Evolutionary conservation across 2,888 invertebrate species (phyloP), one percentile per base, ranked within the genome.

Genomic region (Sinohyriopsis cumingii): DNA sequence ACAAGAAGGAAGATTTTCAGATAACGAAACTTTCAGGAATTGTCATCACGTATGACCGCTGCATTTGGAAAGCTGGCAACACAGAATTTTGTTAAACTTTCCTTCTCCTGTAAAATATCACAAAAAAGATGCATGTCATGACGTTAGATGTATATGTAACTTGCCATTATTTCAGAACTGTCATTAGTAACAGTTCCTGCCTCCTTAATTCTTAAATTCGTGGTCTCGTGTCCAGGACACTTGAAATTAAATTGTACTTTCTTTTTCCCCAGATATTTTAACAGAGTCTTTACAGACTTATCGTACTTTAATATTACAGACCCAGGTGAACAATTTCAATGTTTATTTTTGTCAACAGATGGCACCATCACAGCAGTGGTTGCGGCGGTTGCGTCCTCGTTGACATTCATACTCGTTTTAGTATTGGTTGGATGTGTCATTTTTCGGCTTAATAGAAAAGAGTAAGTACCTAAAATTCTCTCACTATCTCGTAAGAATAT

Each of bases 351-450:
- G 0, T 45, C 45, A 15, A 45, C 74, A 83, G 83, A 82, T 70
- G 80, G 79, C 6, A 70, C 71, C 12, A 68, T 77, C 5, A 74
- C 75, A 53, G 81, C 80, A 9, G 78, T 79, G 5, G 76, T 81
- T 12, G 78, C 79, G 7, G 79, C 80, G 0, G 72, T 75, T 3
- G 66, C 77, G 6, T 69, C 81, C 22, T 76, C 75, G 33, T 61
- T 75, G 2, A 61, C 80, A 12, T 82, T 84, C 64, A 25, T 82
- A 0, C 57, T 75, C 1, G 63, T 70, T 20, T 69, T 76, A 0
- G 71, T 67, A 3, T 19, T 75, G 9, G 73, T 82, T 6, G 65
- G 73, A 12, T 69, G 72, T 54, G 65, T 77, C 19, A 59, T 82
- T 15, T 45, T 65, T n/a, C 74, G 65, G 63, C 72, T 77, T n/a